Evolutionary conservation across 2,113 vertebrate species (phyloP).

Genomic region (Phylloscopus trochiloides): DNA sequence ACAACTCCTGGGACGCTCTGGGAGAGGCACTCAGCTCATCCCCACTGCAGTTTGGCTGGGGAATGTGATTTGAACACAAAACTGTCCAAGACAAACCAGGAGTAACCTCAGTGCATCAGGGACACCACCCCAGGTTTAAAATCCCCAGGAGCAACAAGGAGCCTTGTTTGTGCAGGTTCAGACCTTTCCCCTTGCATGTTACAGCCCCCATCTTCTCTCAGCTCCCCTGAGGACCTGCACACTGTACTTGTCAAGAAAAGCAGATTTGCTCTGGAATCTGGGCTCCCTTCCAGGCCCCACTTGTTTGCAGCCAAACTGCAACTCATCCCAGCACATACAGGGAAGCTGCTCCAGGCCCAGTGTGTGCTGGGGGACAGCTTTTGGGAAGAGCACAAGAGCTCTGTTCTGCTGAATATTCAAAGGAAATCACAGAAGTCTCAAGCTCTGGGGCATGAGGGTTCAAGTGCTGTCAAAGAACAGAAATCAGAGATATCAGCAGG

Average conservation of each 20-base stretch:
- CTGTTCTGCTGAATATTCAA: background rate
- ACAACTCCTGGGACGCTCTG: background rate
- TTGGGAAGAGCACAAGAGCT: conserved; percentile 5
- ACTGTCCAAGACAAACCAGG: background rate
- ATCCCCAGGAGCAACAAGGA: background rate
- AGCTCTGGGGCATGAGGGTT: background rate
- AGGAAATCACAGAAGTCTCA: background rate
- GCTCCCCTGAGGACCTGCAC: background rate
- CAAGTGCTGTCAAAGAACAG: background rate
- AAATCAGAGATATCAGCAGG: background rate
- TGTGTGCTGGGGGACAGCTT: background rate
- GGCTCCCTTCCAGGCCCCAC: conserved; percentile 41
- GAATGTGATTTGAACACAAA: background rate
- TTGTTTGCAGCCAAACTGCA: conserved; percentile 44
- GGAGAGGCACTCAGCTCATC: background rate
- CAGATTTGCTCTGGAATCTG: conserved; percentile 56
- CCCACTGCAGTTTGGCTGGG: background rate
- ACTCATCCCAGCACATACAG: conserved; percentile 31
- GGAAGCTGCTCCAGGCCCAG: conserved; percentile 6
- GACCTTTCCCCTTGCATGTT: background rate
- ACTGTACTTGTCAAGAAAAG: background rate
- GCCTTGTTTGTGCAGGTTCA: background rate
- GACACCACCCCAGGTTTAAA: background rate
- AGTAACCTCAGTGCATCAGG: background rate
- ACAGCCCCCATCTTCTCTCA: background rate